Evolutionary conservation across 92 coral and sea anemone genomes (phyloP).

Genomic region (Bergia sp.): DNA sequence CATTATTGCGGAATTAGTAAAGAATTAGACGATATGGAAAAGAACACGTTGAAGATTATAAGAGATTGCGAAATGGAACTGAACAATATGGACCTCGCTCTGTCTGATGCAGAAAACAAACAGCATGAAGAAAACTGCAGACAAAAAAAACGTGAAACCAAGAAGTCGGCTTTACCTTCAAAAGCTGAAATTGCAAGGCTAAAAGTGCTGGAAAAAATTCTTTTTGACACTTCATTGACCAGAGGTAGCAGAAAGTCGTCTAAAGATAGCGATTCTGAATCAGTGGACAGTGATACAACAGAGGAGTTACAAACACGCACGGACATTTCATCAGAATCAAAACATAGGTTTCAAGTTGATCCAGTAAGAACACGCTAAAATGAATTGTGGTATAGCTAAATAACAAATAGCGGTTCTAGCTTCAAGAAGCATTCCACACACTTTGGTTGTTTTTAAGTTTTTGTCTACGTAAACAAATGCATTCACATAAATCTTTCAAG

Average conservation of each 20-base stretch:
- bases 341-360: constrained; percentile 24
- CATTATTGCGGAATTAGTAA: background rate
- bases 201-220: constrained; percentile 13
- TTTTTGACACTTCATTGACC: constrained; percentile 21
- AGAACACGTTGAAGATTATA: constrained; percentile 27
- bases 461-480: constrained; percentile 25
- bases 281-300: background rate
- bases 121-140: background rate
- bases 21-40: constrained; percentile 18
- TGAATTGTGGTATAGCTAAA: background rate
- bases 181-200: constrained; percentile 41
- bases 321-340: background rate
- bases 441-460: background rate
- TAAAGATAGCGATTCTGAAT: constrained; percentile 8
- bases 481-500: background rate
- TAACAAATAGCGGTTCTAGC: background rate
- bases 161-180: constrained; percentile 8
- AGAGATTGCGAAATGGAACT: constrained; percentile 26
- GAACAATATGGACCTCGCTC: background rate
- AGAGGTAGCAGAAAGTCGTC: background rate
- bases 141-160: background rate
- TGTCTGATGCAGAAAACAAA: background rate
- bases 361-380: background rate
- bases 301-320: background rate
- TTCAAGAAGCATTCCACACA: background rate